Evolutionary conservation across 2,113 vertebrate genomes (phyloP), one percentile per base, ranked within the genome.

Genomic region (Rhea americana): DNA sequence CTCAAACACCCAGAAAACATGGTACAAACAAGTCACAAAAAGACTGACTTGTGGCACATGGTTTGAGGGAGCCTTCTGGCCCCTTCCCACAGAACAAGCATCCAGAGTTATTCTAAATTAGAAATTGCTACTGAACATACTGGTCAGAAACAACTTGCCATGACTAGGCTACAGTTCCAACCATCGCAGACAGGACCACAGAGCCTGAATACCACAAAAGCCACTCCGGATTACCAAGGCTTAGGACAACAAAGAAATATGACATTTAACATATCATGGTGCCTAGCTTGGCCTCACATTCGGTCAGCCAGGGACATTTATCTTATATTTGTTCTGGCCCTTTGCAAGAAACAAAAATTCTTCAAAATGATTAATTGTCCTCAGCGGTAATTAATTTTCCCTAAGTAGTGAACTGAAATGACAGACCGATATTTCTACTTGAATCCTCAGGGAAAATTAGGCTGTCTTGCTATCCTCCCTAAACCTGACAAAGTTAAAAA

Each of bases 401-500:
- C 66, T 61, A 88, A 95, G 81, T 58, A 95, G 50, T 80, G 90
- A 95, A 85, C 71, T 76, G 94, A 96, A 97, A 83, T 93, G 87
- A 96, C 93, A 88, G 94, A 61, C 67, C 93, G 93, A 92, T 95
- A 95, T 96, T 95, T 95, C 82, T 93, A n/a, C 85, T 91, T 73
- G 74, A 70, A 85, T 94, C 67, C 94, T 92, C 78, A 50, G 90
- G 91, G 93, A 39, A 87, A 91, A 80, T 81, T 1, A 3, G 59
- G 85, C 77, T 95, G 65, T 85, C 92, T 95, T 95, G 85, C 61
- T 89, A 79, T 80, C 85, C 90, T 85, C 75, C 90, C 75, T 90
- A 95, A 95, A 95, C 41, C 65, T 93, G 92, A 85, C 72, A 87
- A 73, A 94, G 89, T 91, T 96, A 97, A 97, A 96, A 97, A 96